Percentiles rank a stretch among this genome's conserved stretches.
These are phyloP conservation scores for Pseudomyrmex cubaensis DNA, from an alignment of 1,140 invertebrate genomes.

Conservation along the genomic window DNA sequence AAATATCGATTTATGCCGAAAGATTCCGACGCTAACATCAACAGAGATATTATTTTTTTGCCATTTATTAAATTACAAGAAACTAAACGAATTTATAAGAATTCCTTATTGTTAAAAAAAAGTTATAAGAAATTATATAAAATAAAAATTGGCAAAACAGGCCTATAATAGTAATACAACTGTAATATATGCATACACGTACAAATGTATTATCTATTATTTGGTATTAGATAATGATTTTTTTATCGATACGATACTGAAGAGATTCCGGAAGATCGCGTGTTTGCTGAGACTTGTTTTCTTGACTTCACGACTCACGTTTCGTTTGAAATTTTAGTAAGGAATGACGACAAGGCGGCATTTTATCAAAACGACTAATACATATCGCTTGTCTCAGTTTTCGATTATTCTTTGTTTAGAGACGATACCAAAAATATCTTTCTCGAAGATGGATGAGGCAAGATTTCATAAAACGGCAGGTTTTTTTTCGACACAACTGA, in stretches of 20 bases:
- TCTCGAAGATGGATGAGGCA: not conserved
- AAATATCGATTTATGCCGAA: conserved; percentile 15
- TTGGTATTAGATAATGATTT: no score
- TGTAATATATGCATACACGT: no score
- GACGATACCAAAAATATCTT: conserved; percentile 69
- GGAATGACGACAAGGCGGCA: conserved; percentile 32
- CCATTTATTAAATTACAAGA: no score
- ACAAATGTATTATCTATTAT: no score
- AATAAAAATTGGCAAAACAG: no score
- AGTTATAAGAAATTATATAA: no score
- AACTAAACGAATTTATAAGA: no score
- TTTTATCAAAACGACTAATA: conserved; percentile 76
- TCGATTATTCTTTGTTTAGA: conserved; percentile 79
- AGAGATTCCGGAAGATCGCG: not conserved
- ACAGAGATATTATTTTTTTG: no score
- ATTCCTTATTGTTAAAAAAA: no score
- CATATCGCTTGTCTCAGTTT: conserved; percentile 70
- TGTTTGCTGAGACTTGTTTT: conserved; percentile 33
- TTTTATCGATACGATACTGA: no score
- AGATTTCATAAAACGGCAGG: conserved; percentile 57
- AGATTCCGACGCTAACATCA: not conserved
- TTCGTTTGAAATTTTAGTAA: conserved; percentile 72
- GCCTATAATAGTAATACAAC: no score
- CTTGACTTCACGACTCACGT: conserved; percentile 30
- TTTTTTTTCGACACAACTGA: not conserved